Evolutionary conservation across 2,113 vertebrate genomes (phyloP).

Genomic region (Eclectus roratus): DNA sequence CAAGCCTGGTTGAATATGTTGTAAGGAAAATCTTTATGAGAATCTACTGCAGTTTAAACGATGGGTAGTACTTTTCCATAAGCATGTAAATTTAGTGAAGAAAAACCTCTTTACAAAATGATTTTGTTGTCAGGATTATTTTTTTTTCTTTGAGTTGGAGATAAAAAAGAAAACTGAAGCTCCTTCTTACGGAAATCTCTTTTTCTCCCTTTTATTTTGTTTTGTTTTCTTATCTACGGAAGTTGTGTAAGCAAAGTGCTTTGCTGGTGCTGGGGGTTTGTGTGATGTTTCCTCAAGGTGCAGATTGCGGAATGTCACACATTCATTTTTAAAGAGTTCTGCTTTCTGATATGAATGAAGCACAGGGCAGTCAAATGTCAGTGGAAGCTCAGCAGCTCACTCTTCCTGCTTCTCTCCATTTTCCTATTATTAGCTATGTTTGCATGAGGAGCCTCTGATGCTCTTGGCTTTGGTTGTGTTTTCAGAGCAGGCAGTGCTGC

Average conservation of each 20-base stretch:
- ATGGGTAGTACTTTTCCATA: not conserved
- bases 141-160: not conserved
- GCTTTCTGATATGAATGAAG: constrained; percentile 67
- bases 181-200: constrained; percentile 39
- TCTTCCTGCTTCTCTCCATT: constrained; percentile 13
- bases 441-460: constrained; percentile 19
- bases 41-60: constrained; percentile 6
- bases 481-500: not conserved
- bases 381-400: constrained; percentile 44
- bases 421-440: not conserved
- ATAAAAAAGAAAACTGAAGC: constrained; percentile 11
- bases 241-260: constrained; percentile 32
- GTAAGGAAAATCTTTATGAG: not conserved
- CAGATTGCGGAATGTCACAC: constrained; percentile 73
- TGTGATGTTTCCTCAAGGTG: constrained; percentile 69
- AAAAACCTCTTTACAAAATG: constrained; percentile 26
- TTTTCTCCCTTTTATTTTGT: constrained; percentile 54
- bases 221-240: constrained; percentile 58
- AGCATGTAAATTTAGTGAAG: constrained; percentile 11
- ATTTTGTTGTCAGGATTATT: constrained; percentile 18
- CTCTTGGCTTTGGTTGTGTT: not conserved
- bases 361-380: constrained; percentile 71
- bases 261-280: constrained; percentile 34
- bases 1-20: not conserved
- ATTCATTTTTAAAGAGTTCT: constrained; percentile 78